Base-by-base conservation (phyloP, 2,797 vertebrate species). In the Tinamus major region DNA sequence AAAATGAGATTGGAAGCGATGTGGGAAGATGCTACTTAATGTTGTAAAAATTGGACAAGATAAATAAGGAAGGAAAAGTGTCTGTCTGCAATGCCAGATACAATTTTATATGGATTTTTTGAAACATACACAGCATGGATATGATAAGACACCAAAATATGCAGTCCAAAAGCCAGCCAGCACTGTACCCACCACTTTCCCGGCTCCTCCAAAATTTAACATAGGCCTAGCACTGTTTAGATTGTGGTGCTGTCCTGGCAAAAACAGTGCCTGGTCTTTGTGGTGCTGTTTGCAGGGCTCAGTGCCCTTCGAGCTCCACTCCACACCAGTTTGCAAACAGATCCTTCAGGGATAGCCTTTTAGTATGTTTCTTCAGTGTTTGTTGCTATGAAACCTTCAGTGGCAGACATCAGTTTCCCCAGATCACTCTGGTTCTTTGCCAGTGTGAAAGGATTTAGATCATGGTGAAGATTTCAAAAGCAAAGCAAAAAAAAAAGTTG, bases 1-100 rank as follows among this genome's bases (percentile, higher is more conserved):
- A 76, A 91, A 93, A 89, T 70, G 80, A 95, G 64, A 90, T 56
- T 59, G 94, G 68, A 94, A 90, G 29, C 2, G 1, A 77, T 37
- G 53, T 59, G 79, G 48, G 72, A 82, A 92, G 72, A 83, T n/a
- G 29, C 39, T 37, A 21, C 27, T 86, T 87, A 71, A n/a, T 39
- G 12, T 56, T 59, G 74, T 62, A 94, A 94, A 80, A 95, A 79
- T 10, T 79, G 61, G 78, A 79, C 46, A 64, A 82, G 44, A 44
- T 63, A 96, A 96, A 94, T 46, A 87, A 48, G 33, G 55, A 70
- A 68, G 39, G 2, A 20, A 58, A 78, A 58, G 9, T 23, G 46
- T 53, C 41, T 79, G 51, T 41, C 19, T 41, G 37, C n/a, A 79
- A 15, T 17, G 21, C 67, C 65, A 76, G 62, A 41, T 61, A 59